Evolutionary conservation across 2,888 invertebrate genomes (phyloP).

Genomic region (Dasypogon diadema): DNA sequence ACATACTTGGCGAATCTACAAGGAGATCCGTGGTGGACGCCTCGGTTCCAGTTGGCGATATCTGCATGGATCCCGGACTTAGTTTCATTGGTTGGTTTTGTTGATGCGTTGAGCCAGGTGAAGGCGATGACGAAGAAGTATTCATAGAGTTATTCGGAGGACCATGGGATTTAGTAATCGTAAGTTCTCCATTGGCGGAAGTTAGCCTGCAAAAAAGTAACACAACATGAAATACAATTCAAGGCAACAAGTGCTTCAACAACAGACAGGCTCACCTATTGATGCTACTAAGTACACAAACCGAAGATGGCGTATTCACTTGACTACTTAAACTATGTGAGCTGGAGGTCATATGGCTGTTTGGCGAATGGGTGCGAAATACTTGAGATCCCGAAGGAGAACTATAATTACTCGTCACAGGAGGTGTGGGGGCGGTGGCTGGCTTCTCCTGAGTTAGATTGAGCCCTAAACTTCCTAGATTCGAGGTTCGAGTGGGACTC

Average conservation of each 20-base stretch:
- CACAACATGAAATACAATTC: background rate
- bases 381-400: slow-evolving; percentile 59
- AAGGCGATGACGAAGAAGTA: slow-evolving; percentile 26
- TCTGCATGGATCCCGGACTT: slow-evolving; percentile 74
- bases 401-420: slow-evolving; percentile 55
- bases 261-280: slow-evolving; percentile 71
- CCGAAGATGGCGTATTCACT: slow-evolving; percentile 56
- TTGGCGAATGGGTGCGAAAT: slow-evolving; percentile 62
- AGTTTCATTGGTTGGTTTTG: slow-evolving; percentile 72
- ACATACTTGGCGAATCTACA: slow-evolving; percentile 89
- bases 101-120: slow-evolving; percentile 62
- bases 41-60: slow-evolving; percentile 75
- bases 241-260: slow-evolving; percentile 2
- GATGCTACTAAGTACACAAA: slow-evolving; percentile 74
- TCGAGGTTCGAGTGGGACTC: slow-evolving; percentile 58
- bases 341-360: slow-evolving; percentile 63
- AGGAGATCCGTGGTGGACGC: slow-evolving; percentile 76
- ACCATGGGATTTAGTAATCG: slow-evolving; percentile 82
- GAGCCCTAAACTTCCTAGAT: slow-evolving; percentile 45
- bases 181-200: slow-evolving; percentile 84
- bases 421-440: slow-evolving; percentile 48
- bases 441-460: slow-evolving; percentile 48
- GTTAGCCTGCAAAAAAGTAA: slow-evolving; percentile 72
- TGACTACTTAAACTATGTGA: slow-evolving; percentile 61
- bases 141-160: slow-evolving; percentile 63